These are phyloP conservation scores for Tapirus terrestris DNA, from an alignment of 2,113 vertebrate species.

Conservation along the genomic window DNA sequence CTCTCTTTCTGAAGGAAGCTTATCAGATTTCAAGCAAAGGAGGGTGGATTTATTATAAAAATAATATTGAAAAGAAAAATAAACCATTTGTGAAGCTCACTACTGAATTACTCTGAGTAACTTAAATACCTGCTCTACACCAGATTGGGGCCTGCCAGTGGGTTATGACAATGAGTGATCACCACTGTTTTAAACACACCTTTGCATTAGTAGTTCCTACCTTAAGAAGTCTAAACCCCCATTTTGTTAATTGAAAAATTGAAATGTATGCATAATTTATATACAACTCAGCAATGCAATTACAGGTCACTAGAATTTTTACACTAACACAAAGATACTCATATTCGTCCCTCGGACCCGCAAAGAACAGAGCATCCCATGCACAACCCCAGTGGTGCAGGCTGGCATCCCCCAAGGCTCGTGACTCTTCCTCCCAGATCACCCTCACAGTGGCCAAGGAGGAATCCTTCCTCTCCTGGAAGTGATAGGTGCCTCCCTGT, in stretches of 20 bases:
- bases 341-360: neutral
- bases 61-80: neutral
- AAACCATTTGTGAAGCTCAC: neutral
- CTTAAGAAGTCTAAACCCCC: neutral
- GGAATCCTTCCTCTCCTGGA: neutral
- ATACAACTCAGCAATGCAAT: neutral
- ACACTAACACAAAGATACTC: neutral
- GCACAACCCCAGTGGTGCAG: neutral
- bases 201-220: neutral
- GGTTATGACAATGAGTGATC: neutral
- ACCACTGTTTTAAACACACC: neutral
- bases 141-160: neutral
- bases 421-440: neutral
- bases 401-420: too few species aligned
- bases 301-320: neutral
- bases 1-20: neutral
- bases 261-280: neutral
- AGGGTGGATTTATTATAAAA: neutral
- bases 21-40: neutral
- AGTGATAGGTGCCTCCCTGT: neutral
- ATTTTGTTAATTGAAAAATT: neutral
- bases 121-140: neutral
- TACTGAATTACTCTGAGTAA: neutral
- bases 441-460: neutral
- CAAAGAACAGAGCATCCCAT: neutral